Evolutionary conservation across 2,888 invertebrate species (phyloP), one percentile per base, ranked within the genome.

Genomic region (Melanostoma scalare): DNA sequence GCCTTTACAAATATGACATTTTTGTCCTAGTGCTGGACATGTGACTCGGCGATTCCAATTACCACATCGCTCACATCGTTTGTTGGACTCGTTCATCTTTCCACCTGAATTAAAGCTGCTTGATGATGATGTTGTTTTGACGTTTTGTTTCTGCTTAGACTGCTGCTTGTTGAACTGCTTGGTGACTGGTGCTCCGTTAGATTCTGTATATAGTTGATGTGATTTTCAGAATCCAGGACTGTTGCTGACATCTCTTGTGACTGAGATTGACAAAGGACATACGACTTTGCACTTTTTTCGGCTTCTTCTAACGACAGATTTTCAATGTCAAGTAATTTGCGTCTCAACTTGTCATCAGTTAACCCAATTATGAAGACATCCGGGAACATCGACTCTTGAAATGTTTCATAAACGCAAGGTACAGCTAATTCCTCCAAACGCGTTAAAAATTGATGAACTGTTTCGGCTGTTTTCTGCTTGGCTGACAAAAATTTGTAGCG

Each of bases 361-460:
- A 56, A 5, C 2, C 55, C 68, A 46, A 56, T 69, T 33, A 69
- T 69, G 35, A 69, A 69, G 9, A 48, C 48, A 56, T 69, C 56
- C 5, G 56, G 10, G 6, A 56, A 36, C 69, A 69, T 69, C 10
- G 30, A n/a, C 10, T 53, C 6, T 44, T 67, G 33, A 33, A 42
- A 33, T 8, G 53, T 42, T 20, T 20, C 20, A 20, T 52, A 53
- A 0, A 53, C 42, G 35, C 67, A 53, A 5, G 31, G 20, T 53
- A 33, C 10, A 35, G n/a, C 67, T 2, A 38, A 6, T 52, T 31
- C 53, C 8, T 67, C 53, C 6, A 67, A 20, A 3, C 35, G 10
- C 4, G 44, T 44, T 2, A 42, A 31, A 5, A 67, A 65, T 30
- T 65, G 40, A 31, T 65, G 50, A 5, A 63, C 8, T 40, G 38